phyloP scores from a whole-genome alignment of 2,888 invertebrate species.

The Sicus ferrugineus region DNA sequence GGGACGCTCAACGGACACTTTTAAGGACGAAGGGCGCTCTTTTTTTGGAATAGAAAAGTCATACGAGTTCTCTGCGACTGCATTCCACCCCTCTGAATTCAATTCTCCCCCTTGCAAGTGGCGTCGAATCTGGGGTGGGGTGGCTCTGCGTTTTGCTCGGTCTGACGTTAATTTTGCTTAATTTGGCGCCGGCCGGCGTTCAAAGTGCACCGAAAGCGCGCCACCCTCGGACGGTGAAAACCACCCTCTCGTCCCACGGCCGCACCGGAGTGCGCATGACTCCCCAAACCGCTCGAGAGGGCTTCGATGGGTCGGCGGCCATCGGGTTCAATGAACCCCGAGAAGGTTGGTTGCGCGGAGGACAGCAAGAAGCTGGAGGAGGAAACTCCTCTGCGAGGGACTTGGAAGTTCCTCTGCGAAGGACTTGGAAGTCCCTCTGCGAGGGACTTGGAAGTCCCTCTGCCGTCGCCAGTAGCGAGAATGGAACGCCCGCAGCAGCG shows the following conservation, averaged over 20 bases:
- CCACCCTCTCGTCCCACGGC: conserved; percentile 9
- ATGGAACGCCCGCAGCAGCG: too few relatives aligned
- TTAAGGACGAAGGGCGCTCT: too few relatives aligned
- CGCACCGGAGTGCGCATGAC: conserved; percentile 34
- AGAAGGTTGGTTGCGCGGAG: background rate
- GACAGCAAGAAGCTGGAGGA: background rate
- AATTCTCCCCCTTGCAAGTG: background rate
- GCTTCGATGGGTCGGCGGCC: conserved; percentile 44
- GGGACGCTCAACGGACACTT: too few relatives aligned
- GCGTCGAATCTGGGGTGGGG: too few relatives aligned
- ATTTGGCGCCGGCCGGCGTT: too few relatives aligned
- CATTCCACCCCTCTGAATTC: background rate
- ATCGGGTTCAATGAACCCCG: conserved; percentile 53
- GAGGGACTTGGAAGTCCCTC: background rate
- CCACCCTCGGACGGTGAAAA: background rate
- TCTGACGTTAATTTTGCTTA: too few relatives aligned
- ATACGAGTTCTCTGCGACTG: too few relatives aligned
- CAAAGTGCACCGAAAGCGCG: background rate
- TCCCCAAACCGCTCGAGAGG: conserved; percentile 38
- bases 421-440: background rate
- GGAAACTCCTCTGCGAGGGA: background rate
- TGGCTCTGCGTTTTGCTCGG: too few relatives aligned
- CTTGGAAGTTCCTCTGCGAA: background rate
- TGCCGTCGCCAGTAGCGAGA: too few relatives aligned
- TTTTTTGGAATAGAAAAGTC: too few relatives aligned